These are phyloP conservation scores for Hestina assimilis DNA, from an alignment of 1,140 invertebrate genomes.

Conservation along the genomic window DNA sequence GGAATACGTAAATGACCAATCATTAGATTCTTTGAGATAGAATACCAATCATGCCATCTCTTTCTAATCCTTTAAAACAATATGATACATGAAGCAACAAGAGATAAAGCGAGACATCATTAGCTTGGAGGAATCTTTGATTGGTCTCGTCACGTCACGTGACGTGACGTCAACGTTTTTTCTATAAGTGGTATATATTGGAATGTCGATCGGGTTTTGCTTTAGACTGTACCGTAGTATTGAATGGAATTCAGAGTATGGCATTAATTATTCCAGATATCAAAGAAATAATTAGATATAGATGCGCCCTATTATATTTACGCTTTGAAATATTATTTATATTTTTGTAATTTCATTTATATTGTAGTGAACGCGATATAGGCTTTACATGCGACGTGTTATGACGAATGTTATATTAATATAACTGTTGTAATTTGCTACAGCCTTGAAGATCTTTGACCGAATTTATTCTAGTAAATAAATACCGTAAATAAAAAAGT, in stretches of 20 bases:
- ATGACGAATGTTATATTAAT: neutral
- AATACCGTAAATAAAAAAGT: too few species aligned
- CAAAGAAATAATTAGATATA: conserved; percentile 13
- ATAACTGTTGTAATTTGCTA: neutral
- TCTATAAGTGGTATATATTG: conserved; percentile 11
- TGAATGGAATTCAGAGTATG: conserved; percentile 9
- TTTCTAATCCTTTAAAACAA: neutral
- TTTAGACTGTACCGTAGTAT: conserved; percentile 9
- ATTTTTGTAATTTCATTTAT: conserved; percentile 30
- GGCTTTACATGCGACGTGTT: neutral
- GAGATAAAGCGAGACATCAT: neutral
- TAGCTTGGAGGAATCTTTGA: neutral
- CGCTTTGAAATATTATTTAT: conserved; percentile 23
- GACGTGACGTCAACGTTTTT: conserved; percentile 6
- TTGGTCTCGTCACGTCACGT: neutral
- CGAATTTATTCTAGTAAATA: too few species aligned
- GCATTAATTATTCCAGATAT: conserved; percentile 17
- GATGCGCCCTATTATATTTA: neutral
- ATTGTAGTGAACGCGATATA: neutral
- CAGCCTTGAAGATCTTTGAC: neutral
- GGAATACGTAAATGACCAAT: neutral
- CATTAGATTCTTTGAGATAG: neutral
- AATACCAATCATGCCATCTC: neutral
- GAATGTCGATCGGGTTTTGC: conserved; percentile 11
- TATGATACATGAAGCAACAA: neutral